Percentiles rank a stretch among this genome's conserved stretches.
Evolutionary conservation across 2,888 invertebrate genomes (phyloP).

Genomic region (Sipunculus nudus): DNA sequence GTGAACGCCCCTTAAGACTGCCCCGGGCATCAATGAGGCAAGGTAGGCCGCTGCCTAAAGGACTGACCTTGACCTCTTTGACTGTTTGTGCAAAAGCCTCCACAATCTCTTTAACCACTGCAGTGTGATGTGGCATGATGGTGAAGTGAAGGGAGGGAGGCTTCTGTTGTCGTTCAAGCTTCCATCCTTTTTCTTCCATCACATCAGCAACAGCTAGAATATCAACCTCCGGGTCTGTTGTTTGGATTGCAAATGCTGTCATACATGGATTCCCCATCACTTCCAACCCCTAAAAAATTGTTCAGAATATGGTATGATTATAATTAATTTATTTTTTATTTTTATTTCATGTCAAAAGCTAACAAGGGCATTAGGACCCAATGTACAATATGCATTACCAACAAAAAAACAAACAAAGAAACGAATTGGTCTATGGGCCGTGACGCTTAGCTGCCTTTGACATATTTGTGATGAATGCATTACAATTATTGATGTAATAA

Average conservation of each 20-base stretch:
- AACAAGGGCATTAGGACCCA: no score
- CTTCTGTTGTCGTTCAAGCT: slow-evolving; percentile 57
- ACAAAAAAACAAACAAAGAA: no score
- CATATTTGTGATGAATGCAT: no score
- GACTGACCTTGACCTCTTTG: slow-evolving; percentile 46
- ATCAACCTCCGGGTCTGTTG: slow-evolving; percentile 50
- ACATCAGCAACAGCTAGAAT: slow-evolving; percentile 59
- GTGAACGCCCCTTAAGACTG: no score
- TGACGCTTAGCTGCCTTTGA: no score
- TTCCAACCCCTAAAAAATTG: slow-evolving; percentile 49
- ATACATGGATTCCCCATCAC: slow-evolving; percentile 58
- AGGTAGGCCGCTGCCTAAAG: neutral
- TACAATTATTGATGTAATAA: no score
- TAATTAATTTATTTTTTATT: no score
- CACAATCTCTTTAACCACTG: slow-evolving; percentile 47
- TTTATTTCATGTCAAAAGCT: no score
- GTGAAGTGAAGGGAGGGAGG: slow-evolving; percentile 59
- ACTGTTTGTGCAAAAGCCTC: slow-evolving; percentile 44
- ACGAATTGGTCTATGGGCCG: no score
- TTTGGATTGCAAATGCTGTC: slow-evolving; percentile 58
- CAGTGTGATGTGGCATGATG: slow-evolving; percentile 55
- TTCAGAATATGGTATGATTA: no score
- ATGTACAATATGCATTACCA: no score
- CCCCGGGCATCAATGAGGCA: no score
- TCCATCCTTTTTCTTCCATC: slow-evolving; percentile 62